phyloP scores from a whole-genome alignment of 2,888 invertebrate species.

The Mythimna vitellina region DNA sequence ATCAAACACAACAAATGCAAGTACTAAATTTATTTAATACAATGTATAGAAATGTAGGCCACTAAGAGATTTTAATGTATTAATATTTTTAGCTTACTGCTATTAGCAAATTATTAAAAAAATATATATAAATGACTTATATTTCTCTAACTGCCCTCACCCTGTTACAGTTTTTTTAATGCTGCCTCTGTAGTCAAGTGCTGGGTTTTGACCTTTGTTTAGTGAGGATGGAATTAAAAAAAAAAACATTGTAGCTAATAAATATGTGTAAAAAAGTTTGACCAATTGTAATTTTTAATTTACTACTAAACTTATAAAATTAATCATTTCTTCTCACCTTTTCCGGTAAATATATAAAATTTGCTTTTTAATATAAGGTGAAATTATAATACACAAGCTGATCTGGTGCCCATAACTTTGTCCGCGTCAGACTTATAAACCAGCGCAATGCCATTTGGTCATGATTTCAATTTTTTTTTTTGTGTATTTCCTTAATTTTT shows the following conservation, averaged over 20 bases:
- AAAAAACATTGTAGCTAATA: no score
- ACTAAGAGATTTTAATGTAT: slow-evolving; percentile 3
- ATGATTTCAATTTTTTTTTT: not conserved
- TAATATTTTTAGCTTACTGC: not conserved
- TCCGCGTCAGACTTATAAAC: no score
- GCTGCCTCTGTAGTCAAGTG: no score
- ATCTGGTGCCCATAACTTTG: not conserved
- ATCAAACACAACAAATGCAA: not conserved
- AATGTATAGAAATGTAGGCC: not conserved
- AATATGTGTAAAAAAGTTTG: no score
- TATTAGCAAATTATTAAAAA: not conserved
- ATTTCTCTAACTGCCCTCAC: not conserved
- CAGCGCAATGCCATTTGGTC: no score
- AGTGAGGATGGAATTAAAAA: no score
- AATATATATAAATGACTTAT: not conserved
- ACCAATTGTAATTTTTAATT: no score
- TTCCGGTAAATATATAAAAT: not conserved
- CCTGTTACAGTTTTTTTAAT: no score
- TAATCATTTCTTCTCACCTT: not conserved
- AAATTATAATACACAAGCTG: no score
- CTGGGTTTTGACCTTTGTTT: no score
- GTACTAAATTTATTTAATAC: not conserved
- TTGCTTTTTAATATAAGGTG: no score
- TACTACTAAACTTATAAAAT: no score
- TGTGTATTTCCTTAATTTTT: not conserved